Base-by-base conservation (phyloP, 2,888 invertebrate genomes). In the Rhamphomyia laevipes region DNA sequence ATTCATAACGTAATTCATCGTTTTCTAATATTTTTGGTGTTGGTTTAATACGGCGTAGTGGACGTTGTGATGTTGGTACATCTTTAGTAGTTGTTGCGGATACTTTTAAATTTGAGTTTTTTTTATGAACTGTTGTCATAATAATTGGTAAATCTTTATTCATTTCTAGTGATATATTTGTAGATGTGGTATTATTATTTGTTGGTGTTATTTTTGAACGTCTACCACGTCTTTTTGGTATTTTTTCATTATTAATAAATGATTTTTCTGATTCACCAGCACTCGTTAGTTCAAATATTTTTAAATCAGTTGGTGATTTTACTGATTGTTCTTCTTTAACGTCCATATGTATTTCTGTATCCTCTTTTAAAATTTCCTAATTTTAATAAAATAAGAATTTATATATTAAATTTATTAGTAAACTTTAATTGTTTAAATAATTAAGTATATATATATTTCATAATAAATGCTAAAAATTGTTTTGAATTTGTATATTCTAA, bases 11-110 rank as follows among this genome's bases (percentile, higher is more conserved):
- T 42, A 78, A 58, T 57, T 80, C 81, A 58, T 81, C 75, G 61
- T 82, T 81, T 18, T 80, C 81, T 21, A 82, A 66, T 43, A 81
- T 76, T 64, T 82, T 82, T 9, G 78, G 75, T 4, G 82, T 82
- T 9, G 81, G 80, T 61, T 82, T 82, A 47, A 82, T 76, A 48
- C 79, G 74, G 5, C 81, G 72, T 48, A 73, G 71, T 17, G 75
- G 65, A 47, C 77, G 67, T 58, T 76, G 57, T 55, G 46, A 2
- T 68, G 66, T 54, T 72, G 66, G 41, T 56, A 60, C 5, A 71
- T 57, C 82, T 62, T 84, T 84, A 13, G 82, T 73, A 1, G 27
- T 21, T 4, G 47, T 31, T 49, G 51, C 17, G 43, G 49, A 17
- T 57, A 58, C 40, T 56, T 55, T 7, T 58, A 23, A 27, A 17